A percentile compares a stretch with the other conserved stretches of the same genome.
These are phyloP conservation scores for Jacana jacana DNA, from an alignment of 2,113 vertebrate genomes.

Conservation along the genomic window DNA sequence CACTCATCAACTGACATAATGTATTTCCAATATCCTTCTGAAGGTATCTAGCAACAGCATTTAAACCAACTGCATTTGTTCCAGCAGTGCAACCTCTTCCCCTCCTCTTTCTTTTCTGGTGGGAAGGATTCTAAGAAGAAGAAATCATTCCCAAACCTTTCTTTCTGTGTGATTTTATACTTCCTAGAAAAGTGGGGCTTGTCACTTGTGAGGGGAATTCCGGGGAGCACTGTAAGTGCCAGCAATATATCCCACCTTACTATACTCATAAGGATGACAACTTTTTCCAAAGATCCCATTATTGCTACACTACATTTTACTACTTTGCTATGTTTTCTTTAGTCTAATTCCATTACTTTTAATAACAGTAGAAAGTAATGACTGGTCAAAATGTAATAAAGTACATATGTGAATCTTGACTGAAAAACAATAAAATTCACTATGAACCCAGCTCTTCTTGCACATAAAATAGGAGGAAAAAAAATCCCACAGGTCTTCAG, in stretches of 20 bases:
- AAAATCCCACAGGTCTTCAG: neutral
- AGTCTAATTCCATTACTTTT: slow-evolving; percentile 30
- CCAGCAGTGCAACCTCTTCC: neutral
- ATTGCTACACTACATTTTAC: neutral
- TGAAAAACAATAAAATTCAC: neutral
- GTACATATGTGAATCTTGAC: slow-evolving; percentile 43
- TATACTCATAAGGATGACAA: neutral
- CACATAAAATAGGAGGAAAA: neutral
- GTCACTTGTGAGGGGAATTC: neutral
- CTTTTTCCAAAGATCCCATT: neutral
- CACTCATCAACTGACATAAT: neutral
- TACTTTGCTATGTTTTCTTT: neutral
- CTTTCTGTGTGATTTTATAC: neutral
- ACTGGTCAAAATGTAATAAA: slow-evolving; percentile 50
- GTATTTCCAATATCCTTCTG: neutral
- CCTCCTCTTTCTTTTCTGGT: neutral
- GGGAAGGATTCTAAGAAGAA: neutral
- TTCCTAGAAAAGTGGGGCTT: neutral
- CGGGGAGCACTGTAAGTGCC: neutral
- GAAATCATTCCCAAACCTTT: neutral
- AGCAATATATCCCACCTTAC: neutral
- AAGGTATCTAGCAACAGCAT: neutral
- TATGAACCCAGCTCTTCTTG: neutral
- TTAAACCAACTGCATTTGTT: neutral
- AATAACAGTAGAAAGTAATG: slow-evolving; percentile 9